Evolutionary conservation across 2,113 vertebrate species (phyloP).

Genomic region (Neoarius graeffei): DNA sequence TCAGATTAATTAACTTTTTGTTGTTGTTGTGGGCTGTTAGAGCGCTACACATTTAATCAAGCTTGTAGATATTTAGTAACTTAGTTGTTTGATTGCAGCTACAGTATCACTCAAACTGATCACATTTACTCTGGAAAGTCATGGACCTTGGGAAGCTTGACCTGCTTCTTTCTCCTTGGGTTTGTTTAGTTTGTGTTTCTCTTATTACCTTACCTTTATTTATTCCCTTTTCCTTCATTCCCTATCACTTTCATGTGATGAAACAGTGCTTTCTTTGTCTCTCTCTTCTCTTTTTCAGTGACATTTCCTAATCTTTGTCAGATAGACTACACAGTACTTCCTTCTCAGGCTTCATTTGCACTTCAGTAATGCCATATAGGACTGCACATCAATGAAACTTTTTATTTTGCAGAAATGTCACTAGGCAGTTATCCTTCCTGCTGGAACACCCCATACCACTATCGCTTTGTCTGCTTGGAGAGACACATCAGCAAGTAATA

Average conservation of each 20-base stretch:
- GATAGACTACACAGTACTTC: not conserved
- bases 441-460: not conserved
- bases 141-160: not conserved
- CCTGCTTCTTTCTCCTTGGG: not conserved
- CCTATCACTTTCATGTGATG: not conserved
- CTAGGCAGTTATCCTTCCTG: not conserved
- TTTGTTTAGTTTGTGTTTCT: not conserved
- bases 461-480: not conserved
- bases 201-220: not conserved
- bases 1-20: not conserved
- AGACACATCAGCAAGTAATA: too few species aligned
- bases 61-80: not conserved
- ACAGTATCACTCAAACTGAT: not conserved
- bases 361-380: not conserved
- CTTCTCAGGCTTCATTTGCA: not conserved
- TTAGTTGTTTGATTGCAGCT: not conserved
- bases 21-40: not conserved
- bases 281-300: not conserved
- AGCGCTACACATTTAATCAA: not conserved
- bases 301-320: not conserved
- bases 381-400: not conserved
- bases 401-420: not conserved
- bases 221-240: not conserved
- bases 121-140: not conserved
- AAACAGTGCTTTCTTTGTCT: slow-evolving; percentile 4